These are phyloP conservation scores for Antheraea mylitta DNA, from an alignment of 1,140 invertebrate genomes.

Conservation along the genomic window DNA sequence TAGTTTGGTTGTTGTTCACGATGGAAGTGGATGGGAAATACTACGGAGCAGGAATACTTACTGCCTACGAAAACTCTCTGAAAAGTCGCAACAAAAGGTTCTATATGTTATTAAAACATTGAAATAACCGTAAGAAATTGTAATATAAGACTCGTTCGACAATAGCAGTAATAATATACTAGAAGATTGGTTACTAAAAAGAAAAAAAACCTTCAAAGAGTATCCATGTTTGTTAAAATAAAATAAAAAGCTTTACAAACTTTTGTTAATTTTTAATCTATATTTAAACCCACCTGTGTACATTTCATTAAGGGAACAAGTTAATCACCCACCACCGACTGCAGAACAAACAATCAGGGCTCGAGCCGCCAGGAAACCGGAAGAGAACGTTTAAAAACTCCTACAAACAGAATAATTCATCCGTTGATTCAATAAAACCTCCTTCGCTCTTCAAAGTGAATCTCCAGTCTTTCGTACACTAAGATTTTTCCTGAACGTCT, in stretches of 20 bases:
- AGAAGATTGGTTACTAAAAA: too few relatives aligned
- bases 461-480: slow-evolving; percentile 34
- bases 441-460: slow-evolving; percentile 44
- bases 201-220: too few relatives aligned
- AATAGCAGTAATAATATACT: too few relatives aligned
- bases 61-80: too few relatives aligned
- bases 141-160: too few relatives aligned
- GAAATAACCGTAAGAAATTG: too few relatives aligned
- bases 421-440: slow-evolving; percentile 52
- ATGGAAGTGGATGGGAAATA: too few relatives aligned
- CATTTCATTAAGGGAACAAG: slow-evolving; percentile 12
- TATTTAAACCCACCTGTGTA: slow-evolving; percentile 10
- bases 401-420: slow-evolving; percentile 73
- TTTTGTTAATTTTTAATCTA: slow-evolving; percentile 1
- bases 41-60: too few relatives aligned
- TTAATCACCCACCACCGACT: slow-evolving; percentile 23
- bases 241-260: background rate
- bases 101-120: too few relatives aligned
- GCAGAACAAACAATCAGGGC: slow-evolving; percentile 38
- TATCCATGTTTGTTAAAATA: too few relatives aligned
- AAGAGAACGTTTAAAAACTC: slow-evolving; percentile 56
- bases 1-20: too few relatives aligned
- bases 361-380: slow-evolving; percentile 22
- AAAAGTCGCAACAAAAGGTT: too few relatives aligned
- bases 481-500: slow-evolving; percentile 52